Conservation (phyloP, 2,888 invertebrate species). For the Heliconius ethilla region DNA sequence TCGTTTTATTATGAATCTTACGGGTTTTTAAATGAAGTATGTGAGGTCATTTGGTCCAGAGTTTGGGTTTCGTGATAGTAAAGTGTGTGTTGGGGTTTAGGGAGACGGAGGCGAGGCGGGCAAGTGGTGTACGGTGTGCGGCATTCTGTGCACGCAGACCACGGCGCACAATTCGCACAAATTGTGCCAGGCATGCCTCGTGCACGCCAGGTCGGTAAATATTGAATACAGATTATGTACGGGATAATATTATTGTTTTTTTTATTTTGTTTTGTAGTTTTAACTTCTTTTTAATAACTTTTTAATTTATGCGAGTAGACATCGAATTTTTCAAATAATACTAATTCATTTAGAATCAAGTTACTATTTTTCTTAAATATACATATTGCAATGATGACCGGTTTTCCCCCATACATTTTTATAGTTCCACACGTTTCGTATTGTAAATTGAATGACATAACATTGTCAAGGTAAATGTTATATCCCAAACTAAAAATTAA, state of each 20-base stretch:
- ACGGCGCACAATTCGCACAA: slow-evolving; percentile 79
- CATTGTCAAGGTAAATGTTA: slow-evolving; percentile 2
- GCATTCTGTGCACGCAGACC: slow-evolving; percentile 78
- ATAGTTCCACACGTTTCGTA: neutral
- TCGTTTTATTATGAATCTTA: slow-evolving; percentile 59
- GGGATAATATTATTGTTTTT: slow-evolving; percentile 32
- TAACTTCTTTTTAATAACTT: neutral
- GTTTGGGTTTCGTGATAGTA: slow-evolving; percentile 38
- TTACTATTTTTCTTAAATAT: neutral
- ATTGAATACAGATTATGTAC: slow-evolving; percentile 38
- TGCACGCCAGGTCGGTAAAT: slow-evolving; percentile 82
- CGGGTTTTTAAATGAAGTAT: slow-evolving; percentile 81
- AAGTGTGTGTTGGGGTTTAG: slow-evolving; percentile 78
- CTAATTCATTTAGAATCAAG: neutral
- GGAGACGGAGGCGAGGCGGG: slow-evolving; percentile 76
- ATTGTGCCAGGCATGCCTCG: slow-evolving; percentile 82
- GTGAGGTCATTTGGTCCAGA: slow-evolving; percentile 61
- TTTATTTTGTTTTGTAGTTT: slow-evolving; percentile 16
- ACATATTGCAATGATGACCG: slow-evolving; percentile 4
- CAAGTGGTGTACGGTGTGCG: slow-evolving; percentile 79
- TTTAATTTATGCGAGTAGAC: neutral
- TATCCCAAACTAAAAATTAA: neutral
- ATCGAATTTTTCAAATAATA: neutral
- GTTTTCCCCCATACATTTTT: slow-evolving; percentile 1
- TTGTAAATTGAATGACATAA: neutral